Base-by-base conservation (phyloP, 2,888 invertebrate genomes). In the Callyntrura sp. region DNA sequence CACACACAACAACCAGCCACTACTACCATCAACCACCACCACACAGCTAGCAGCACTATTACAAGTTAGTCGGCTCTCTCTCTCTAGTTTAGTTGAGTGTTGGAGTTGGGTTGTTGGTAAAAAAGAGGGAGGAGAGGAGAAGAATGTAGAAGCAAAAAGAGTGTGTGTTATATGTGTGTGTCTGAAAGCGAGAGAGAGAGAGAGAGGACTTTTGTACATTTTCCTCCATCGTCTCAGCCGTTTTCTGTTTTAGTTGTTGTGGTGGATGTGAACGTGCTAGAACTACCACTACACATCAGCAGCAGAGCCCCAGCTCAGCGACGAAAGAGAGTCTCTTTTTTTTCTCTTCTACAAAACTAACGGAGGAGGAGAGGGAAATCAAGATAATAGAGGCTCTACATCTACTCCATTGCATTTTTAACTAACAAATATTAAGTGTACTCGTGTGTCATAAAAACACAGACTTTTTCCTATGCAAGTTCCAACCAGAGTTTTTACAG, bases 201-300 rank as follows among this genome's bases (percentile, higher is more conserved):
- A 45, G 45, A 84, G 60, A 81, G 82, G 82, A 88, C 88, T 88
- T 88, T 88, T 88, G 84, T 79, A 60, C 79, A 35, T 89, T 78
- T 73, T 90, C 90, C 85, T 81, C 62, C 84, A 60, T 23, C 76
- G 60, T 9, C 60, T 60, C 57, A 60, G 65, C 78, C 65, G 55
- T 73, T 73, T 73, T 73, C 84, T 90, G 85, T 85, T 78, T 89
- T 48, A 89, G 89, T 84, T 89, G 83, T 88, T 89, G 84, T 84
- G 85, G 89, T 85, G 79, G 89, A 84, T 78, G 88, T 78, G 89
- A 78, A 70, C 79, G 85, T 89, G 82, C 20, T 43, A 60, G 60
- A 57, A 62, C 68, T 65, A 68, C 68, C 43, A 43, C 65, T 76
- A 20, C 60, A 4, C 14, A 4, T 60, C 6, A 3, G 17, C 8